Evolutionary conservation across 2,797 vertebrate species (phyloP), one percentile per base, ranked within the genome.

Genomic region (Oryzias sinensis): DNA sequence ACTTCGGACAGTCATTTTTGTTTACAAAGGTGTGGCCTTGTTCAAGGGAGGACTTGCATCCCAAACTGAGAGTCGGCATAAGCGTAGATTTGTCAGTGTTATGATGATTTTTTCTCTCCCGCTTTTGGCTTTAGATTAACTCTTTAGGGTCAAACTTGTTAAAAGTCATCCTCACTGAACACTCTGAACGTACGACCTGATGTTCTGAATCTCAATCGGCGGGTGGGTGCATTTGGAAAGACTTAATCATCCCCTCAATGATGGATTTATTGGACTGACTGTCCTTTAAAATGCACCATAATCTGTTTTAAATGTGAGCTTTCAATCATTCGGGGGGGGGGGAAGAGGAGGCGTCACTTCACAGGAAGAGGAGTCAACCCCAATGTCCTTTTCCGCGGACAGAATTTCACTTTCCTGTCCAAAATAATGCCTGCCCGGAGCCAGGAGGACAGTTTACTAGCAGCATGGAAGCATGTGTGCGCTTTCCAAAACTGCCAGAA

Each of bases 401-500:
- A 33, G 44, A 42, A 62, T 15, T 25, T 29, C 1, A 53, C 56
- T 18, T 59, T 57, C 43, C 56, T 25, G 6, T 82, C 81, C 78
- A 79, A 79, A 56, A 80, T 25, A 58, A 65, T 27, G 8, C 13
- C 17, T 67, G 74, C 61, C 9, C 24, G 0, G 49, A 56, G 80
- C 72, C 84, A 85, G 68, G 66, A 67, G 69, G 76, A 66, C 68
- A 64, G 75, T 81, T 79, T 59, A 80, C 63, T 27, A 86, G 14
- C 84, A 82, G 82, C 86, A 65, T 72, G 84, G 70, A 50, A 43
- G 77, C 83, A 68, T 87, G 81, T 76, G 68, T 78, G 80, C 46
- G 59, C 75, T 71, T 46, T 62, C 60, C 75, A 25, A 70, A 49
- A 65, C 52, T 86, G 86, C 84, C 86, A 87, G 82, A 72, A 76